A percentile compares a stretch with the other conserved stretches of the same genome.
These are phyloP conservation scores for Oryctes rhinoceros DNA, from an alignment of 1,140 invertebrate genomes.

Conservation along the genomic window DNA sequence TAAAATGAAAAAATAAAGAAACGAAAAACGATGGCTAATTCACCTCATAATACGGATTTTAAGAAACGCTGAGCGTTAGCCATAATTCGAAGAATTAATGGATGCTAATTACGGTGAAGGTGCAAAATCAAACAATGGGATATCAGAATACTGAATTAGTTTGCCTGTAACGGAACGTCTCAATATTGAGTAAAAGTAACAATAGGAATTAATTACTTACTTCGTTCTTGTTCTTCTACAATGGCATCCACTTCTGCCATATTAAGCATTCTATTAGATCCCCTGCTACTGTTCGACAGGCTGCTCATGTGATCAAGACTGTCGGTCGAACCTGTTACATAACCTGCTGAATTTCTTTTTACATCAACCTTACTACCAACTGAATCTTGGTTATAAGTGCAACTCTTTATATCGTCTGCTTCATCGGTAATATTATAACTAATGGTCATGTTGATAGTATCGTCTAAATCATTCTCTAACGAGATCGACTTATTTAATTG, in stretches of 20 bases:
- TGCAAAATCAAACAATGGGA: too few species aligned
- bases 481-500: conserved; percentile 29
- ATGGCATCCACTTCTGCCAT: conserved; percentile 57
- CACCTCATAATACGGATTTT: too few species aligned
- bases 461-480: conserved; percentile 29
- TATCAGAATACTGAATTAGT: too few species aligned
- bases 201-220: conserved; percentile 48
- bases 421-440: conserved; percentile 41
- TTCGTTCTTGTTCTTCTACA: conserved; percentile 54
- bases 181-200: too few species aligned
- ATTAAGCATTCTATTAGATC: conserved; percentile 55
- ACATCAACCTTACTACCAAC: conserved; percentile 23
- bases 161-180: too few species aligned
- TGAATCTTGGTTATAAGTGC: conserved; percentile 10
- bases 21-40: too few species aligned
- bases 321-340: conserved; percentile 56
- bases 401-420: not conserved
- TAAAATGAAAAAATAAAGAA: too few species aligned
- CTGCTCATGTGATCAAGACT: conserved; percentile 57
- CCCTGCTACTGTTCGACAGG: conserved; percentile 54
- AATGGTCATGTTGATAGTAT: conserved; percentile 15
- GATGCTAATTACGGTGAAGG: too few species aligned
- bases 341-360: conserved; percentile 45
- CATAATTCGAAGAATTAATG: too few species aligned
- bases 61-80: too few species aligned